phyloP scores from a whole-genome alignment of 2,888 invertebrate species.

The Tenthredo mesomela region DNA sequence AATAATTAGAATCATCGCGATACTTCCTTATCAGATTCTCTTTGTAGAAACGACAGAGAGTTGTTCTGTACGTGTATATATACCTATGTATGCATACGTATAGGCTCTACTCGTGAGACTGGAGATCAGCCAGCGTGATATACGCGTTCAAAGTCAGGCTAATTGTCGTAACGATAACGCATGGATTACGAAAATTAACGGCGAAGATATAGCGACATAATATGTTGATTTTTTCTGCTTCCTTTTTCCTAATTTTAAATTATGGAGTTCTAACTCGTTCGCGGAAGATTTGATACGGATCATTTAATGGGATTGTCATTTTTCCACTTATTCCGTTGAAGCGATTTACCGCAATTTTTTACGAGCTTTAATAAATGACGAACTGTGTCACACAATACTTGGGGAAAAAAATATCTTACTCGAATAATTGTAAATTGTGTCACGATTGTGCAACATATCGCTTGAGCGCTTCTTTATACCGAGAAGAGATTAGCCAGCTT shows the following conservation, averaged over 20 bases:
- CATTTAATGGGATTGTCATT: neutral
- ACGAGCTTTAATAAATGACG: neutral
- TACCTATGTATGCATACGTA: neutral
- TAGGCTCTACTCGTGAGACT: neutral
- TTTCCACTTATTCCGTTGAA: neutral
- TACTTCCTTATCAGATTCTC: slow-evolving; percentile 13
- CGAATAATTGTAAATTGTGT: slow-evolving; percentile 10
- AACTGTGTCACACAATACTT: neutral
- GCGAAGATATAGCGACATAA: neutral
- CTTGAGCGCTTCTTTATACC: slow-evolving; percentile 20
- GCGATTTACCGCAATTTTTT: neutral
- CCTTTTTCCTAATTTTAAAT: neutral
- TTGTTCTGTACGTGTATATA: neutral
- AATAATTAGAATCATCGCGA: slow-evolving; percentile 11
- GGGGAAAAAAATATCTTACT: neutral
- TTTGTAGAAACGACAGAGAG: slow-evolving; percentile 10
- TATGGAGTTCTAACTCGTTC: neutral
- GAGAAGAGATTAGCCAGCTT: slow-evolving; percentile 32
- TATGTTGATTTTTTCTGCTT: neutral
- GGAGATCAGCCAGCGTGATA: neutral
- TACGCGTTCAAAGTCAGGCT: slow-evolving; percentile 5
- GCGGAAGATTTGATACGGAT: neutral
- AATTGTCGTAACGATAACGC: slow-evolving; percentile 28
- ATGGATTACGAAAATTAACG: neutral
- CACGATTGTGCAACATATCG: slow-evolving; percentile 35